phyloP scores from a whole-genome alignment of 1,140 invertebrate genomes.

The Halyomorpha halys region DNA sequence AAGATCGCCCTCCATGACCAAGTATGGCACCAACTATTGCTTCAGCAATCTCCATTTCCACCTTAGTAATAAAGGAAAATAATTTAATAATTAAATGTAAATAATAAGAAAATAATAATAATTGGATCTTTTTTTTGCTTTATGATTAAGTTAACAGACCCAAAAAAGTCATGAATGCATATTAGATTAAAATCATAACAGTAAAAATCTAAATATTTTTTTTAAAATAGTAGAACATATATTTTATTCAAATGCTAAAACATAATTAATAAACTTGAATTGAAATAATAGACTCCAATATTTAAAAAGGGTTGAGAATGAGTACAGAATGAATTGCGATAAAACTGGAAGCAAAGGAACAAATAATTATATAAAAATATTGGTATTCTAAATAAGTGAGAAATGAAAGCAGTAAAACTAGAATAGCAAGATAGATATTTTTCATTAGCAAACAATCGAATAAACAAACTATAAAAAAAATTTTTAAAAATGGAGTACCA shows the following conservation, averaged over 20 bases:
- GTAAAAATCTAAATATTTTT: neutral
- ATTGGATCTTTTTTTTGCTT: too few species aligned
- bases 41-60: constrained; percentile 83
- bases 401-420: too few species aligned
- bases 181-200: neutral
- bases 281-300: neutral
- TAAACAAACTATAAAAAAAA: too few species aligned
- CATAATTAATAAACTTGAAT: neutral
- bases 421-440: too few species aligned
- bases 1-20: constrained; percentile 86
- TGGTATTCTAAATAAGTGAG: too few species aligned
- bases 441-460: too few species aligned
- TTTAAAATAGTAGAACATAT: too few species aligned
- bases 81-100: neutral
- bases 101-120: too few species aligned
- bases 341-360: too few species aligned
- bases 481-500: too few species aligned
- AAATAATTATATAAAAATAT: too few species aligned
- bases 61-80: constrained; percentile 39
- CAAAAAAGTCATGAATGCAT: neutral
- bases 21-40: constrained; percentile 93
- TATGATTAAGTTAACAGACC: too few species aligned
- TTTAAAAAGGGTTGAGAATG: neutral
- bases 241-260: neutral
- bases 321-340: neutral